A percentile compares a stretch with the other conserved stretches of the same genome.
Conservation (phyloP, 2,113 vertebrate genomes). For the Prochilodus magdalenae region DNA sequence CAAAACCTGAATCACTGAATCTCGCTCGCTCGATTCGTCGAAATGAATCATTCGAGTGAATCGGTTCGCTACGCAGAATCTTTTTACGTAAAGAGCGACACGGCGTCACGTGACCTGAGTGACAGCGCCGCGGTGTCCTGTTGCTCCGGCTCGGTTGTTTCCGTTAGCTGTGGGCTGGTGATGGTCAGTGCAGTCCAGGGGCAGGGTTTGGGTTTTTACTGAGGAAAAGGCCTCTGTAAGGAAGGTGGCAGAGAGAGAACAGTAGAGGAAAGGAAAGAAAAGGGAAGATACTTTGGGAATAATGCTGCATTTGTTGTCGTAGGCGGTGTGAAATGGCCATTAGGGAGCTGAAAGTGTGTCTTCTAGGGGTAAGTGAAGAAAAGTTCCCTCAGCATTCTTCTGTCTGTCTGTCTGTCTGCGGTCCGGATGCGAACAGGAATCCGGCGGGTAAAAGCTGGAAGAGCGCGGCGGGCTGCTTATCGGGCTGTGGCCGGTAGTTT, state of each 20-base stretch:
- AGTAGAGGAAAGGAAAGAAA: neutral
- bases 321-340: conserved; percentile 79
- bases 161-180: conserved; percentile 58
- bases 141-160: conserved; percentile 63
- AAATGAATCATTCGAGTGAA: neutral
- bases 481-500: neutral
- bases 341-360: conserved; percentile 95
- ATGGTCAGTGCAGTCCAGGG: conserved; percentile 59
- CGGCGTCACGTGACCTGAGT: conserved; percentile 60
- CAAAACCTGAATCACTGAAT: neutral
- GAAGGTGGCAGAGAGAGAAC: conserved; percentile 62
- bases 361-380: conserved; percentile 90
- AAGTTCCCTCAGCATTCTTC: conserved; percentile 62
- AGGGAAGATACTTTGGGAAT: conserved; percentile 32
- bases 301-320: conserved; percentile 53
- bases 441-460: neutral
- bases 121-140: conserved; percentile 31
- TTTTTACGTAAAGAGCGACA: conserved; percentile 37
- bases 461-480: neutral
- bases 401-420: conserved; percentile 34
- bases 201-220: conserved; percentile 55
- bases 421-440: neutral
- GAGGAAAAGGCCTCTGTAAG: conserved; percentile 49
- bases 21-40: neutral
- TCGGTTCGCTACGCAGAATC: neutral